A percentile compares a stretch with the other conserved stretches of the same genome.
phyloP scores from a whole-genome alignment of 2,113 vertebrate species.

The Xiphophorus couchianus region DNA sequence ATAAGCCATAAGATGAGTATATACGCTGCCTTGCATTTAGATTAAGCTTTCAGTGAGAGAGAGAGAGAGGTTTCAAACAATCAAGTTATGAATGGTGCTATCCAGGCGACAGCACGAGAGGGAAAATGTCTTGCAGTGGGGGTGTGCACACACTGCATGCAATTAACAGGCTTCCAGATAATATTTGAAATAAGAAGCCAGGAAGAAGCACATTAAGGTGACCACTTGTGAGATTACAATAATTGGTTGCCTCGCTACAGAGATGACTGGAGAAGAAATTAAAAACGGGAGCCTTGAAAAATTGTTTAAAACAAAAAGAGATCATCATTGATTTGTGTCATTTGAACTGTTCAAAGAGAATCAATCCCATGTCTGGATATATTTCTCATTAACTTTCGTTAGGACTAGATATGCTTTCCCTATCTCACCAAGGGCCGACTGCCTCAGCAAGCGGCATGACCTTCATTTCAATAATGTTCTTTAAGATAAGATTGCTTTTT shows the following conservation, averaged over 20 bases:
- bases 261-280: slow-evolving; percentile 33
- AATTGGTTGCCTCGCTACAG: slow-evolving; percentile 53
- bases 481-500: slow-evolving; percentile 61
- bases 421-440: slow-evolving; percentile 13
- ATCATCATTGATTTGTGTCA: slow-evolving; percentile 41
- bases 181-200: slow-evolving; percentile 60
- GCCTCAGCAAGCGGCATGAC: slow-evolving; percentile 20
- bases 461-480: slow-evolving; percentile 67
- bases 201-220: slow-evolving; percentile 41
- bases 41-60: slow-evolving; percentile 14
- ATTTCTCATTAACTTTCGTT: slow-evolving; percentile 35
- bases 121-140: slow-evolving; percentile 24
- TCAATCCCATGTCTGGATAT: slow-evolving; percentile 20
- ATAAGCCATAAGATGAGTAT: slow-evolving; percentile 22
- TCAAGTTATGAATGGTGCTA: slow-evolving; percentile 55
- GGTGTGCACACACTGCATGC: slow-evolving; percentile 41
- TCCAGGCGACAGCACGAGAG: slow-evolving; percentile 27
- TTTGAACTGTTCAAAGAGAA: slow-evolving; percentile 30
- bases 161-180: slow-evolving; percentile 68
- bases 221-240: slow-evolving; percentile 49
- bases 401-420: slow-evolving; percentile 1
- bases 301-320: slow-evolving; percentile 48
- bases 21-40: slow-evolving; percentile 1
- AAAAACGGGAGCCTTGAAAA: slow-evolving; percentile 35
- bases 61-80: slow-evolving; percentile 58